Conservation (phyloP, 2,888 invertebrate genomes). For the Drymonia ruficornis region DNA sequence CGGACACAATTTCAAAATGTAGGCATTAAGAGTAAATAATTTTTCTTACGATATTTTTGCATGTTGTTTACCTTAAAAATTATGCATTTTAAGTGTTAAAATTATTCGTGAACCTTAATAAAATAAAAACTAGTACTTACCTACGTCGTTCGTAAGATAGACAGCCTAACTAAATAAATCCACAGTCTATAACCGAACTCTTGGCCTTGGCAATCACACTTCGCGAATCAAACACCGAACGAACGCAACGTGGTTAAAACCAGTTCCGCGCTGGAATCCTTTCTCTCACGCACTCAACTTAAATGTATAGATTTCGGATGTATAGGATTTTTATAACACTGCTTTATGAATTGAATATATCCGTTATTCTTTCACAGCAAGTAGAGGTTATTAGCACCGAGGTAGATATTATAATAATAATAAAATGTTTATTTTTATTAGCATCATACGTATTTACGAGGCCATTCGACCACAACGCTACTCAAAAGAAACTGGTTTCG, state of each 20-base stretch:
- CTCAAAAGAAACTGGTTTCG: too few relatives aligned
- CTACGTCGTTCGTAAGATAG: too few relatives aligned
- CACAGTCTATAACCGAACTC: too few relatives aligned
- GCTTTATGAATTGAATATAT: not conserved
- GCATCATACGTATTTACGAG: not conserved
- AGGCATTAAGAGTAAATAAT: too few relatives aligned
- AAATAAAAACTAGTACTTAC: too few relatives aligned
- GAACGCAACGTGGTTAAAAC: not conserved
- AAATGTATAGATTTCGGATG: conserved; percentile 1
- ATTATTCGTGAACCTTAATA: too few relatives aligned
- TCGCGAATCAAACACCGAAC: not conserved
- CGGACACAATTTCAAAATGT: too few relatives aligned
- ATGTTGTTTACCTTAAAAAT: too few relatives aligned
- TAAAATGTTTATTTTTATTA: not conserved
- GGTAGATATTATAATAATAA: not conserved
- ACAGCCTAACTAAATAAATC: too few relatives aligned
- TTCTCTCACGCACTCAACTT: not conserved
- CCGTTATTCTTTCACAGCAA: not conserved
- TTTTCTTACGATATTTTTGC: too few relatives aligned
- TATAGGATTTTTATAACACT: not conserved
- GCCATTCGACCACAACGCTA: too few relatives aligned
- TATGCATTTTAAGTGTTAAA: too few relatives aligned
- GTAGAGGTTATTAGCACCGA: not conserved
- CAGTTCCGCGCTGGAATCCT: not conserved
- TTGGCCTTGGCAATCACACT: conserved; percentile 1